Evolutionary conservation across 2,113 vertebrate genomes (phyloP).

Genomic region (Nettapus auritus): DNA sequence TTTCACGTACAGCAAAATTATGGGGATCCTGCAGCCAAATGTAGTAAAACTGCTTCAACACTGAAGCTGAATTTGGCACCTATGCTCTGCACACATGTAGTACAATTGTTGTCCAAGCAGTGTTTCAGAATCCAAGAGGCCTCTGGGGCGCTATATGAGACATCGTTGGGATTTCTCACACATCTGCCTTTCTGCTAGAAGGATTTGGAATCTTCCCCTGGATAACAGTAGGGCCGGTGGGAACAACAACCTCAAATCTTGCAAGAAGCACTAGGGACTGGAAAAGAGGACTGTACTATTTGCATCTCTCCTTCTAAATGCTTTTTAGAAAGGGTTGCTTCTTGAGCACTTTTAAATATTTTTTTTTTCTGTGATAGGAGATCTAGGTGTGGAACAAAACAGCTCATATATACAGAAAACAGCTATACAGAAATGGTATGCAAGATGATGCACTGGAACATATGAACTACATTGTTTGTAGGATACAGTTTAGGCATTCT

Average conservation of each 20-base stretch:
- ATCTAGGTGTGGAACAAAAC: background rate
- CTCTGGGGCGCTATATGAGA: slow-evolving; percentile 38
- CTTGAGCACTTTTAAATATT: background rate
- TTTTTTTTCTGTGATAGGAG: background rate
- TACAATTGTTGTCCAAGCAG: slow-evolving; percentile 44
- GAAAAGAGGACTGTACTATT: background rate
- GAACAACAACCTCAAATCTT: background rate
- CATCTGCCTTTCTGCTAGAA: slow-evolving; percentile 52
- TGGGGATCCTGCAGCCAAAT: slow-evolving; percentile 46
- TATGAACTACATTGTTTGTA: background rate
- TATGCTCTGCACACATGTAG: slow-evolving; percentile 14
- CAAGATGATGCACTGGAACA: background rate
- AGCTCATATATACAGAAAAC: background rate
- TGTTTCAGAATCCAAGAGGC: slow-evolving; percentile 42
- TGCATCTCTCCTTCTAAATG: background rate
- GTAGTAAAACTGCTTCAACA: slow-evolving; percentile 59
- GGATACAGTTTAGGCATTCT: background rate
- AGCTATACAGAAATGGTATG: background rate
- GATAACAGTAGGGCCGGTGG: background rate
- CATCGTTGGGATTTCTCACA: slow-evolving; percentile 20
- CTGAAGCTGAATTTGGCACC: slow-evolving; percentile 50
- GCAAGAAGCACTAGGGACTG: background rate
- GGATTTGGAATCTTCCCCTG: slow-evolving; percentile 2
- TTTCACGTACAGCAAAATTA: slow-evolving; percentile 52
- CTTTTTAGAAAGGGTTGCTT: background rate